phyloP scores from a whole-genome alignment of 2,113 vertebrate species.

The Xiphias gladius region DNA sequence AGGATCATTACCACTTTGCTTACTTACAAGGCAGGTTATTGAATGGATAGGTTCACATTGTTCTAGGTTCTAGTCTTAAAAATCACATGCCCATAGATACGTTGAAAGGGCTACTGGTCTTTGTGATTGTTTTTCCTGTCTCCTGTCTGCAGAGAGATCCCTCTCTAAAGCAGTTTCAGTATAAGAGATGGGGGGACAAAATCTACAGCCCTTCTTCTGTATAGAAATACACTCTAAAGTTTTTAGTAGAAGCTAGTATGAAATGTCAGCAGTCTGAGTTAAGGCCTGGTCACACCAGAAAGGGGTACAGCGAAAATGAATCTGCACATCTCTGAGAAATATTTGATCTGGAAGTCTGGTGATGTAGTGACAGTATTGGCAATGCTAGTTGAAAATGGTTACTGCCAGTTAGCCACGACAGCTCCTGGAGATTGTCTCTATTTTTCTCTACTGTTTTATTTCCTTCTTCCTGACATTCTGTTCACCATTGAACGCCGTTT shows the following conservation, averaged over 20 bases:
- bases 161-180: not conserved
- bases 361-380: not conserved
- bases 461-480: not conserved
- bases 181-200: not conserved
- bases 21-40: not conserved
- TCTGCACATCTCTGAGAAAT: not conserved
- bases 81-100: not conserved
- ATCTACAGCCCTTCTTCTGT: not conserved
- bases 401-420: not conserved
- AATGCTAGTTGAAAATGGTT: not conserved
- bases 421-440: not conserved
- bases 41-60: constrained; percentile 16
- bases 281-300: not conserved
- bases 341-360: not conserved
- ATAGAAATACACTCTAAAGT: not conserved
- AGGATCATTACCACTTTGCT: constrained; percentile 27
- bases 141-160: not conserved
- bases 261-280: not conserved
- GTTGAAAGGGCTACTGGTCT: not conserved
- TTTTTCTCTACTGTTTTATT: not conserved
- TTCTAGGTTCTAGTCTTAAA: not conserved
- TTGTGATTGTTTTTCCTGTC: not conserved
- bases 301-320: not conserved
- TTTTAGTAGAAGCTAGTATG: not conserved
- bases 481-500: not conserved